Evolutionary conservation across 2,888 invertebrate species (phyloP).

Genomic region (Emesis furor): DNA sequence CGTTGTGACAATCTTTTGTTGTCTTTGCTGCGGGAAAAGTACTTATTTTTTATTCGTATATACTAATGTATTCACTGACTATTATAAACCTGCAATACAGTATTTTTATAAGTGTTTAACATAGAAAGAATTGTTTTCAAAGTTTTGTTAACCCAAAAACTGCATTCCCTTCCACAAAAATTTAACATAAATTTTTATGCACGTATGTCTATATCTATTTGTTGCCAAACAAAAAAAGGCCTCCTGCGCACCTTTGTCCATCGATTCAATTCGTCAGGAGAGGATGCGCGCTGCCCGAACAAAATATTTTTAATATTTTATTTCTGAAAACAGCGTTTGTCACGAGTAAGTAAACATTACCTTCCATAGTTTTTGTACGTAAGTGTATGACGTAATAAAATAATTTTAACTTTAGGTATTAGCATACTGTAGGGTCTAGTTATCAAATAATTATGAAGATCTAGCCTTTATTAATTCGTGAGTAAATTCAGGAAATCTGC

Average conservation of each 20-base stretch:
- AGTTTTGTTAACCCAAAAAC: constrained; percentile 21
- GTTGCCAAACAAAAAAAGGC: background rate
- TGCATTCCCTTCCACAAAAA: constrained; percentile 12
- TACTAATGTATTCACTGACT: no score
- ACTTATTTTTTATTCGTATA: background rate
- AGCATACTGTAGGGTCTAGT: constrained; percentile 10
- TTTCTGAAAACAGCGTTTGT: background rate
- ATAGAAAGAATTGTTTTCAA: background rate
- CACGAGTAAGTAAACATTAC: constrained; percentile 21
- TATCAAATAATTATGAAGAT: constrained; percentile 8
- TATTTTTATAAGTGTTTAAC: background rate
- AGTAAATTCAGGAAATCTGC: constrained; percentile 5
- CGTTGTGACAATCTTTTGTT: constrained; percentile 1
- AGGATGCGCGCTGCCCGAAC: constrained; percentile 7
- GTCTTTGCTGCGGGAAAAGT: background rate
- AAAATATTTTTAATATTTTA: constrained; percentile 8
- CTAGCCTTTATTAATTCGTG: constrained; percentile 8
- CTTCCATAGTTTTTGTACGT: no score
- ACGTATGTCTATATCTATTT: background rate
- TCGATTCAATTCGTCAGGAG: background rate
- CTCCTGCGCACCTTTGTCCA: background rate
- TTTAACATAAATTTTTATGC: constrained; percentile 5
- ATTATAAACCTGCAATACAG: no score
- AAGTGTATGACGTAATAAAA: background rate
- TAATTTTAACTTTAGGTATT: constrained; percentile 6